Percentiles rank a stretch among this genome's conserved stretches.
These are phyloP conservation scores for Chrysomela aeneicollis DNA, from an alignment of 2,888 invertebrate species.

Conservation along the genomic window DNA sequence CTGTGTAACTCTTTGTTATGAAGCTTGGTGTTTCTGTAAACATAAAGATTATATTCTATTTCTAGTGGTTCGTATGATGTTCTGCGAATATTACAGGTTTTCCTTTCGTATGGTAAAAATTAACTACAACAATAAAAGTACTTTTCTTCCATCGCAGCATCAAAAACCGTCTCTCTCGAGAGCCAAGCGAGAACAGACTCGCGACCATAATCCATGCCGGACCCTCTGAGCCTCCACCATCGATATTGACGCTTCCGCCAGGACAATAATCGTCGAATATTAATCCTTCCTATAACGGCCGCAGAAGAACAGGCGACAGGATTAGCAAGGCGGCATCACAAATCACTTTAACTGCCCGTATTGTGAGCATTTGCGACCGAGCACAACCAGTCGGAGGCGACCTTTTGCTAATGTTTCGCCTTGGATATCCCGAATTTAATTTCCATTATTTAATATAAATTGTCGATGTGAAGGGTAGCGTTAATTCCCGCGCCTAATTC, in stretches of 20 bases:
- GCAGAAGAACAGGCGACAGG: slow-evolving; percentile 59
- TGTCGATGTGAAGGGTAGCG: slow-evolving; percentile 46
- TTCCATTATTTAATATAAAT: slow-evolving; percentile 56
- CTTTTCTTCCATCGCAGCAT: too few relatives aligned
- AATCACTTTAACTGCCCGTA: slow-evolving; percentile 63
- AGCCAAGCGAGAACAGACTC: too few relatives aligned
- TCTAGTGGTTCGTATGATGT: too few relatives aligned
- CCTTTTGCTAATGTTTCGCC: slow-evolving; percentile 53
- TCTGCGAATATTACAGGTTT: too few relatives aligned
- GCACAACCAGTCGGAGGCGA: slow-evolving; percentile 49
- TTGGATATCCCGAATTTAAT: slow-evolving; percentile 58
- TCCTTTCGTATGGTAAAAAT: too few relatives aligned
- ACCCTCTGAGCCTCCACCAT: slow-evolving; percentile 23
- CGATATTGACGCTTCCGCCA: slow-evolving; percentile 55
- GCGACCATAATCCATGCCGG: too few relatives aligned
- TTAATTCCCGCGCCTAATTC: slow-evolving; percentile 38
- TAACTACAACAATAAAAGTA: too few relatives aligned
- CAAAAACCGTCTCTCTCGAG: too few relatives aligned
- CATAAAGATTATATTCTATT: too few relatives aligned
- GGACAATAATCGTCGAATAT: slow-evolving; percentile 60
- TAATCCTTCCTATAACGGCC: slow-evolving; percentile 47
- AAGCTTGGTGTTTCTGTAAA: too few relatives aligned
- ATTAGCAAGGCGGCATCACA: slow-evolving; percentile 63
- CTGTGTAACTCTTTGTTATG: too few relatives aligned
- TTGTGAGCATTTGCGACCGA: slow-evolving; percentile 44